Evolutionary conservation across 2,888 invertebrate species (phyloP).

Genomic region (Lithodes maja): DNA sequence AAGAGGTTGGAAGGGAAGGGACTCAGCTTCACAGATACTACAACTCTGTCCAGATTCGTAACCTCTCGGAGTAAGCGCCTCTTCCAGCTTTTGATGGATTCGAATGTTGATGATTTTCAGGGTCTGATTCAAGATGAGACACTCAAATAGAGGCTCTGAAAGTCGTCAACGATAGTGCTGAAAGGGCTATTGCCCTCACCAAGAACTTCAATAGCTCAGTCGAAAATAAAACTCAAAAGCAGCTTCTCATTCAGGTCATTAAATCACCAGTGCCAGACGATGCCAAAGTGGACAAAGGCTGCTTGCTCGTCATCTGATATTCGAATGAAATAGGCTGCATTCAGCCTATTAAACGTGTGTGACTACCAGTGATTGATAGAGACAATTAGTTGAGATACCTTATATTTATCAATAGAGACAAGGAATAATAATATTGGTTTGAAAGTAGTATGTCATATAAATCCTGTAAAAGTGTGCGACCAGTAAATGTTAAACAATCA

Average conservation of each 20-base stretch:
- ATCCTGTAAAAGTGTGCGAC: not conserved
- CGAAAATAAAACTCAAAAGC: constrained; percentile 13
- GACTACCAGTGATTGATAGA: not conserved
- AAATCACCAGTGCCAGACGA: not conserved
- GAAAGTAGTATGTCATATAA: not conserved
- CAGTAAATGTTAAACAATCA: not conserved
- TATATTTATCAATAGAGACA: not conserved
- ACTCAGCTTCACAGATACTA: not conserved
- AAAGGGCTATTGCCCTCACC: constrained; percentile 6
- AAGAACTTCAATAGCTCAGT: constrained; percentile 8
- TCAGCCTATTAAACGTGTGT: not conserved
- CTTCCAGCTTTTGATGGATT: constrained; percentile 1
- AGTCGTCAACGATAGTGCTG: not conserved
- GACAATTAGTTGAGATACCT: not conserved
- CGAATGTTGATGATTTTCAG: not conserved
- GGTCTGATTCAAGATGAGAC: constrained; percentile 15
- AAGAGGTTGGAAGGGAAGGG: not conserved
- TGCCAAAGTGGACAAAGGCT: not conserved
- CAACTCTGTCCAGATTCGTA: not conserved
- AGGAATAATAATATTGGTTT: not conserved
- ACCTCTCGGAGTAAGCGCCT: not conserved
- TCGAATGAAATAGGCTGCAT: not conserved
- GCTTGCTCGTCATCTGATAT: not conserved
- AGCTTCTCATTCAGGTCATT: not conserved
- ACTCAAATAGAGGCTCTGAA: constrained; percentile 18